A percentile compares a stretch with the other conserved stretches of the same genome.
These are phyloP conservation scores for Oceanodroma leucorhoa DNA, from an alignment of 2,797 vertebrate species.

Conservation along the genomic window DNA sequence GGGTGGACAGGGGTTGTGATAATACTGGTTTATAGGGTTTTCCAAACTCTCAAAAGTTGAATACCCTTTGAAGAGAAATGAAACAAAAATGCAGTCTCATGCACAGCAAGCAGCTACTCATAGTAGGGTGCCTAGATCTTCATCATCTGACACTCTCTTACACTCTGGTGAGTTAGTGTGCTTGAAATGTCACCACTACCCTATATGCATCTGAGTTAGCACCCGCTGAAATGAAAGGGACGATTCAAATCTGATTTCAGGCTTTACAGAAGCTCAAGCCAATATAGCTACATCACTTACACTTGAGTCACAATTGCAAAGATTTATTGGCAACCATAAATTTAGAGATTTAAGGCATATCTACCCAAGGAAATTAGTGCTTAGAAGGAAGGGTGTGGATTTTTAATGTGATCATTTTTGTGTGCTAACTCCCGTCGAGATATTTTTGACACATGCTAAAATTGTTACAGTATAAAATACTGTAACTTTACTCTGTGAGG, in stretches of 20 bases:
- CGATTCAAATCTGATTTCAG: not conserved
- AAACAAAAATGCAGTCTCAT: not conserved
- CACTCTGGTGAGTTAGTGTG: not conserved
- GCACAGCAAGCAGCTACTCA: not conserved
- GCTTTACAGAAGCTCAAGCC: not conserved
- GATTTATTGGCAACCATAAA: not conserved
- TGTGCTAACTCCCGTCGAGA: not conserved
- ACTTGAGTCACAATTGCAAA: not conserved
- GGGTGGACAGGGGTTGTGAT: not conserved
- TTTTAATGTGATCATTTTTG: not conserved
- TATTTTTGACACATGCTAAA: slow-evolving; percentile 27
- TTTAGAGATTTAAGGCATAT: not conserved
- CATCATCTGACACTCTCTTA: not conserved
- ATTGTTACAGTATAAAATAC: not conserved
- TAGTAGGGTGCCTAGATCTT: not conserved
- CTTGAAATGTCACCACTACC: not conserved
- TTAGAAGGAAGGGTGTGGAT: slow-evolving; percentile 10
- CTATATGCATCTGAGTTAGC: not conserved
- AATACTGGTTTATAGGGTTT: not conserved
- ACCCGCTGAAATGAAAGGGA: not conserved
- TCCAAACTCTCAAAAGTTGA: not conserved
- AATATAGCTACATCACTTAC: not conserved
- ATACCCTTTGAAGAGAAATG: not conserved
- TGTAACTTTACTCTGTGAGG: not conserved
- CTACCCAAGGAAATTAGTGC: not conserved